Percentiles rank a stretch among this genome's conserved stretches.
phyloP scores from a whole-genome alignment of 2,113 vertebrate genomes.

The Acrocephalus arundinaceus region DNA sequence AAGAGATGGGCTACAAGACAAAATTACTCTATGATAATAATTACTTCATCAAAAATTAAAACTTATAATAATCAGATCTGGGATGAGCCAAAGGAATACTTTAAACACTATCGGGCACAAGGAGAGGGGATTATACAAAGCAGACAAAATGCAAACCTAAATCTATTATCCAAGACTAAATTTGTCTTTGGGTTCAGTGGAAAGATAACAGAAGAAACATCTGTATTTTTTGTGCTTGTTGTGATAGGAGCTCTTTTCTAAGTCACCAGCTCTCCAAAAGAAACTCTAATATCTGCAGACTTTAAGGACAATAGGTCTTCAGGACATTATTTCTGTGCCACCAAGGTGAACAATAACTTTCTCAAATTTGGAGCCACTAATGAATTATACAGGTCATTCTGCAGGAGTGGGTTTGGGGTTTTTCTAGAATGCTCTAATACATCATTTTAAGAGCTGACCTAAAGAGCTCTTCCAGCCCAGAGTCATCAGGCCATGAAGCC shows the following conservation, averaged over 20 bases:
- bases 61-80: neutral
- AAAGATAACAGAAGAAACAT: neutral
- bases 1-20: neutral
- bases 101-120: neutral
- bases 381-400: neutral
- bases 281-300: neutral
- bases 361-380: neutral
- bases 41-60: conserved; percentile 46
- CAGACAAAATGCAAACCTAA: neutral
- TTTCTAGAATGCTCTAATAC: neutral
- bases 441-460: neutral
- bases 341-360: neutral
- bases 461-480: neutral
- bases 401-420: neutral
- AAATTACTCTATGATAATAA: conserved; percentile 6
- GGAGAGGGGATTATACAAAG: neutral
- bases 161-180: neutral
- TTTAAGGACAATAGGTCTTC: neutral
- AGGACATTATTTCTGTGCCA: neutral
- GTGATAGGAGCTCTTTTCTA: neutral
- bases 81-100: neutral
- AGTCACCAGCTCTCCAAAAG: neutral
- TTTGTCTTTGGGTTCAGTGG: neutral
- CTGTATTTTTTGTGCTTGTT: neutral
- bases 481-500: neutral